Base-by-base conservation (phyloP, 2,113 vertebrate species). In the Barnardius zonarius region DNA sequence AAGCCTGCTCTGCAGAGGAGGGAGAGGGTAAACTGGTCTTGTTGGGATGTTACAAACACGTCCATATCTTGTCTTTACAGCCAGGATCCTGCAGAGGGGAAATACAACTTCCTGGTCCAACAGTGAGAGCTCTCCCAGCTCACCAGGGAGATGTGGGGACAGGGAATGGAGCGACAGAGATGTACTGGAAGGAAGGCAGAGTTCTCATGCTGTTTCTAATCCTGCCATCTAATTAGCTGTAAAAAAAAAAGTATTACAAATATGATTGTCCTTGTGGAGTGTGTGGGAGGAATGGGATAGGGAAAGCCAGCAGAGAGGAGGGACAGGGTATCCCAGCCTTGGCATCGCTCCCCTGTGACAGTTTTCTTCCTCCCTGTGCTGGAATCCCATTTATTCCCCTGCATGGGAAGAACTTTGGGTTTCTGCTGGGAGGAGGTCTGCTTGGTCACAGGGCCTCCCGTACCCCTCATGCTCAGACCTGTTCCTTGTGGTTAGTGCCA, bases 131-230 rank as follows among this genome's bases (percentile, higher is more conserved):
- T 68, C 43, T 86, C 68, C 57, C 76, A 83, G 4, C 88, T 96
- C 61, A 17, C 83, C 33, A 76, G 77, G 77, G 73, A 86, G 88
- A 69, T 81, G 35, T 72, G 70, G 68, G 73, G 76, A 83, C 51
- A 59, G 19, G 31, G 75, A 91, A 72, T 35, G 80, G 80, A 90
- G 48, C 35, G 33, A 84, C 5, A 15, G 70, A 46, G 90, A 35
- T 8, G 13, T 92, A 93, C 66, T 59, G 55, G 85, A 95, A 88
- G 69, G 27, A 28, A 82, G 70, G 33, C 94, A 93, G 66, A 57
- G 43, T 90, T 83, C 91, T 88, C 76, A 75, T 76, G 72, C 88
- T 94, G 76, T 91, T 95, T 86, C 75, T 92, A 79, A 91, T 95
- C 72, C 83, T 84, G 70, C 48, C 69, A 30, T 87, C 61, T 72